Base-by-base conservation (phyloP, 2,888 invertebrate genomes). In the Teleiodes luculella region DNA sequence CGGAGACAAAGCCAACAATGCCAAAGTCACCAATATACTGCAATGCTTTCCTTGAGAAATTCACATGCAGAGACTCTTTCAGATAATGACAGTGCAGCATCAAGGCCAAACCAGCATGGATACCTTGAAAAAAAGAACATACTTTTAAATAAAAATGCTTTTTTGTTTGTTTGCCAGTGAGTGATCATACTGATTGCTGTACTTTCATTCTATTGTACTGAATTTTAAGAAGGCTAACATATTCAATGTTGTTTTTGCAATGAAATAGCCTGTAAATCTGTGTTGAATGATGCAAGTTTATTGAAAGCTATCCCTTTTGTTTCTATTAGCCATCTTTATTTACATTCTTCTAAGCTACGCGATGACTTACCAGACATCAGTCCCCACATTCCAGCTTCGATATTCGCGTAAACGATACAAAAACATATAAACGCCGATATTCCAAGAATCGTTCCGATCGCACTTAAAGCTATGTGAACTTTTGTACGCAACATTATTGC, bases 331-430 rank as follows among this genome's bases (percentile, higher is more conserved):
- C n/a, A n/a, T 24, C 6, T 3, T 24, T 24, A 24, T 24, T 24
- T 4, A 24, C 24, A 24, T 24, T 24, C 13, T 41, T n/a, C 24
- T 4, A 20, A 20, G 10, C 20, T 18, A 43, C 20, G 43, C 10
- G 20, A 41, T 33, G 33, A 54, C 80, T 80, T 69, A 90, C 90
- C 85, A 43, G 90, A 85, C 64, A 87, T 64, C 60, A 89, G 74
- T 56, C 83, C 86, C 85, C 89, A 85, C 78, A 89, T 79, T 60
- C 87, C 90, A 65, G 90, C 90, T 65, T 86, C 85, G 53, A 88
- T 67, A 72, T 90, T 90, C 51, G 84, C 80, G 64, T 85, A 89
- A 66, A 90, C 74, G 61, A 90, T 72, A 63, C 86, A 85, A 65
- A 90, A 89, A 74, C 86, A 86, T 70, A 87, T 78, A 77, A 88